Conservation (phyloP, 2,113 vertebrate species). For the Sterna hirundo region DNA sequence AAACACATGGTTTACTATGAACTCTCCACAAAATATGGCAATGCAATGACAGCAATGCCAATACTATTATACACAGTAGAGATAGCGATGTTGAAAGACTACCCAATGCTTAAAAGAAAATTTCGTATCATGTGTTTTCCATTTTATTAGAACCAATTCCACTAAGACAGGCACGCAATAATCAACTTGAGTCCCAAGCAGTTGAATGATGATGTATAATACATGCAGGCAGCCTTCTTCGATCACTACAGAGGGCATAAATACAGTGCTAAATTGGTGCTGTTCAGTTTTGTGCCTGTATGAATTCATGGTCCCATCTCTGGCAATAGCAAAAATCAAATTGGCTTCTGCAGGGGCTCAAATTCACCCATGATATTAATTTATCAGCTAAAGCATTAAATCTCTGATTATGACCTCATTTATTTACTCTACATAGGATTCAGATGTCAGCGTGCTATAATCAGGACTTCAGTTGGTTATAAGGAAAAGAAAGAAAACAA, state of each 20-base stretch:
- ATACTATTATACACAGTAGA: not conserved
- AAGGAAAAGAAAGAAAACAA: not conserved
- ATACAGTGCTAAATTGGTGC: not conserved
- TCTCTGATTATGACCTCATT: not conserved
- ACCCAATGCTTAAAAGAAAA: not conserved
- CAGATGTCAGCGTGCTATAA: not conserved
- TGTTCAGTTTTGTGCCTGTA: not conserved
- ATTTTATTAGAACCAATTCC: not conserved
- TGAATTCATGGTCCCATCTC: not conserved
- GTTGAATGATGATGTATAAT: not conserved
- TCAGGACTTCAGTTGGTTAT: not conserved
- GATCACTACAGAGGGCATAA: not conserved
- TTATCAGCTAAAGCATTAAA: not conserved
- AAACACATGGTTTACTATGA: not conserved
- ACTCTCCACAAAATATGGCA: not conserved
- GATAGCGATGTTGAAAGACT: not conserved
- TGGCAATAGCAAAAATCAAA: not conserved
- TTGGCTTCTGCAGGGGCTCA: not conserved
- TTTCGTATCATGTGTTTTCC: not conserved
- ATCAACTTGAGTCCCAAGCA: not conserved
- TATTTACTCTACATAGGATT: not conserved
- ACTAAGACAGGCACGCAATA: not conserved
- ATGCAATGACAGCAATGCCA: not conserved
- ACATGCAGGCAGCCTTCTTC: not conserved
- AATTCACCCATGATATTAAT: not conserved